These are phyloP conservation scores for Ia io DNA, from an alignment of 2,113 vertebrate species.

Conservation along the genomic window DNA sequence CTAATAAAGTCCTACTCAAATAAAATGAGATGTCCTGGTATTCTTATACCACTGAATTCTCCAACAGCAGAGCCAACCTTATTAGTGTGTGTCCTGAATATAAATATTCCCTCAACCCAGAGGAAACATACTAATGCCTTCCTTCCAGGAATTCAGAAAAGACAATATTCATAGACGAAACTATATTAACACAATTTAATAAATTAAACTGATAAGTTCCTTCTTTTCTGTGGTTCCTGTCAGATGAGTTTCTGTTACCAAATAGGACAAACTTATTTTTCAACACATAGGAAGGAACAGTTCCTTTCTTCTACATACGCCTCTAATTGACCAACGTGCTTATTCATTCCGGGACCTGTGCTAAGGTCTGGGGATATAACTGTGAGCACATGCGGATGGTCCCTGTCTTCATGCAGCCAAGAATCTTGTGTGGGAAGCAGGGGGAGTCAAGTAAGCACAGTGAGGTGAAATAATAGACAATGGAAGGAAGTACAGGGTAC, in stretches of 20 bases:
- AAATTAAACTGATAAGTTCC: slow-evolving; percentile 39
- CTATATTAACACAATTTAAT: slow-evolving; percentile 29
- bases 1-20: slow-evolving; percentile 24
- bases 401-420: background rate
- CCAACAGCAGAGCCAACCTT: background rate
- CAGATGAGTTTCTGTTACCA: background rate
- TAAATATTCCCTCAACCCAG: slow-evolving; percentile 42
- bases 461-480: background rate
- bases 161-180: slow-evolving; percentile 52
- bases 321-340: background rate
- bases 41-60: background rate
- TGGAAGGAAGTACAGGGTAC: background rate
- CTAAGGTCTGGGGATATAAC: background rate
- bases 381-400: background rate
- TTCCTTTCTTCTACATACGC: background rate
- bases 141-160: slow-evolving; percentile 70
- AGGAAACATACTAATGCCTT: slow-evolving; percentile 64
- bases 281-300: background rate
- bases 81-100: slow-evolving; percentile 12
- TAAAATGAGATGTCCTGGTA: background rate
- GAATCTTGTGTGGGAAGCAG: background rate
- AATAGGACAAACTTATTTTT: slow-evolving; percentile 13
- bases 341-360: background rate
- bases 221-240: slow-evolving; percentile 4
- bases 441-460: background rate